A percentile compares a stretch with the other conserved stretches of the same genome.
Evolutionary conservation across 2,888 invertebrate species (phyloP).

Genomic region (Aricia artaxerxes): DNA sequence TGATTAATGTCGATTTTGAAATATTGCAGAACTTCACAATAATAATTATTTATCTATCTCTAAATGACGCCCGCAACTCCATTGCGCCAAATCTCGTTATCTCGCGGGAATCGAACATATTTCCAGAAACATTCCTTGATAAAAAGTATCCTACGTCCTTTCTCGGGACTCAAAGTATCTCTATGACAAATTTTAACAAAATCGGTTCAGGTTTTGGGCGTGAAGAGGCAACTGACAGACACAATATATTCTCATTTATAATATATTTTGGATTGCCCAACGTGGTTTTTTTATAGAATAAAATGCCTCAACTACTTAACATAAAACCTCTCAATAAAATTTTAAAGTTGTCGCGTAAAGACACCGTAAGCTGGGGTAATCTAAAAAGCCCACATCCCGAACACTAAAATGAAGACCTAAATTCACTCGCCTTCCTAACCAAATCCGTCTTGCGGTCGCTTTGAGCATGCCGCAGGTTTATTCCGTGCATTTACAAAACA

Average conservation of each 20-base stretch:
- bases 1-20: no score
- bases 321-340: background rate
- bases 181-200: no score
- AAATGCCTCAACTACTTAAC: background rate
- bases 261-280: background rate
- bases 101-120: no score
- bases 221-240: no score
- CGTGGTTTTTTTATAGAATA: background rate
- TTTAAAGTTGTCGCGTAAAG: constrained; percentile 13
- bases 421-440: constrained; percentile 15
- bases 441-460: constrained; percentile 20
- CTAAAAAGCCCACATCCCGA: constrained; percentile 14
- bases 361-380: constrained; percentile 10
- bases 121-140: no score
- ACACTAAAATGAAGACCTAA: constrained; percentile 22
- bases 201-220: no score
- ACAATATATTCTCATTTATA: background rate
- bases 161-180: no score
- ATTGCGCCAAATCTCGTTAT: no score
- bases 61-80: no score
- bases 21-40: no score
- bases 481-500: constrained; percentile 15
- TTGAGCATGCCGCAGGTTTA: constrained; percentile 3
- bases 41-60: no score
- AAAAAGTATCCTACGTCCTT: no score